phyloP scores from a whole-genome alignment of 2,113 vertebrate species.

The Actenoides hombroni region DNA sequence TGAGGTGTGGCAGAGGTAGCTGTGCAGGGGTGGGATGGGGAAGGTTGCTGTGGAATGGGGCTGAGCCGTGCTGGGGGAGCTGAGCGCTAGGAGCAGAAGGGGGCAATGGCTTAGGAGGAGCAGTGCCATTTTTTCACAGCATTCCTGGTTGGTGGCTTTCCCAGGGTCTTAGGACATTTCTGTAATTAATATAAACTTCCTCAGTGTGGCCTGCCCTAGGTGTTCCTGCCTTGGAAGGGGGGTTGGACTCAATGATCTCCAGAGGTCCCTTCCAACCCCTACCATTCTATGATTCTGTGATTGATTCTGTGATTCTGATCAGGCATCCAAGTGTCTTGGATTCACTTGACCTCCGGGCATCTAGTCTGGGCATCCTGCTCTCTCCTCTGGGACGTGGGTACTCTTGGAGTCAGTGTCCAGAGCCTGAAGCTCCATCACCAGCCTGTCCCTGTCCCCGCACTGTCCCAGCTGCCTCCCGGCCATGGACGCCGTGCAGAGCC shows the following conservation, averaged over 20 bases:
- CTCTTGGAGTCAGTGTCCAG: accelerated
- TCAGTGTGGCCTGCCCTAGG: not conserved
- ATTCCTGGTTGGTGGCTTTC: not conserved
- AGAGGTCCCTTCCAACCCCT: too few relatives aligned
- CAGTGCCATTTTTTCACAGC: not conserved
- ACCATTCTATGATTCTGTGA: too few relatives aligned
- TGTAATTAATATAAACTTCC: not conserved
- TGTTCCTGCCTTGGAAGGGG: too few relatives aligned
- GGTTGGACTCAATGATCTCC: too few relatives aligned
- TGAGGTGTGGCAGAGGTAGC: not conserved
- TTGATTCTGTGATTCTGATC: too few relatives aligned
- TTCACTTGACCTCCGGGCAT: not conserved
- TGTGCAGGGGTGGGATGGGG: not conserved
- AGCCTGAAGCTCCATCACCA: not conserved
- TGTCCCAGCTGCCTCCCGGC: not conserved
- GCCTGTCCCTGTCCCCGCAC: not conserved
- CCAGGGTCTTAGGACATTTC: not conserved
- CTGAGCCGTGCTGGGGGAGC: not conserved
- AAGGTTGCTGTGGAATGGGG: not conserved
- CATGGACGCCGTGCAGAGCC: accelerated
- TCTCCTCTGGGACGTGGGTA: not conserved
- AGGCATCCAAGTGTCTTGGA: not conserved
- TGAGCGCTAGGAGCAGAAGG: not conserved
- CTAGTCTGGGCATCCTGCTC: not conserved
- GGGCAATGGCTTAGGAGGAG: not conserved